phyloP scores from a whole-genome alignment of 2,113 vertebrate species.

The Cromileptes altivelis region DNA sequence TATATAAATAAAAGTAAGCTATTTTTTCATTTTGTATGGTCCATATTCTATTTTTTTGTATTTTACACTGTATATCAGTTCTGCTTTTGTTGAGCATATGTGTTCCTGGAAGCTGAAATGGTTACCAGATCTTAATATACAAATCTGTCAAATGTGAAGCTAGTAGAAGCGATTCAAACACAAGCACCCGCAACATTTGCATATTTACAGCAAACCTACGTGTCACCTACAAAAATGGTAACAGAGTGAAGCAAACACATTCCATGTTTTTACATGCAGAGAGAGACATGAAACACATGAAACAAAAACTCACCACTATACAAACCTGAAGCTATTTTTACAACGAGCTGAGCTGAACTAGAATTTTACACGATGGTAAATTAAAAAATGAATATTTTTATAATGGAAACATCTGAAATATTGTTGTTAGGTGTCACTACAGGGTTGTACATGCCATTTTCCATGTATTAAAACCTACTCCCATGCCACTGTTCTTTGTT shows the following conservation, averaged over 20 bases:
- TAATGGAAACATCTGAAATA: conserved; percentile 30
- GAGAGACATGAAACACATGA: conserved; percentile 52
- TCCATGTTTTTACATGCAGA: conserved; percentile 69
- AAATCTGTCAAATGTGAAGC: conserved; percentile 33
- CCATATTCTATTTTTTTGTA: conserved; percentile 12
- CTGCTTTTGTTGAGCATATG: conserved; percentile 9
- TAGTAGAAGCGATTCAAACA: conserved; percentile 48
- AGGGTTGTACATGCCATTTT: conserved; percentile 27
- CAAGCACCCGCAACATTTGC: conserved; percentile 47
- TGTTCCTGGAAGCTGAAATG: conserved; percentile 23
- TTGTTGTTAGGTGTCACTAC: conserved; percentile 6
- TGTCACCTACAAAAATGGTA: conserved; percentile 69
- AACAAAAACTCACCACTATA: conserved; percentile 40
- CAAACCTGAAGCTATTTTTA: conserved; percentile 28
- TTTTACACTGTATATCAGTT: conserved; percentile 3
- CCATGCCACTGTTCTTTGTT: neutral
- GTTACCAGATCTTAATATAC: conserved; percentile 18
- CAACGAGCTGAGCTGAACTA: conserved; percentile 29
- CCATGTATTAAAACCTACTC: neutral
- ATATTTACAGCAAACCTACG: conserved; percentile 60
- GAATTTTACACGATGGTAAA: conserved; percentile 17
- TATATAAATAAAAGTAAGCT: conserved; percentile 51
- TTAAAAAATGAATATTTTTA: neutral
- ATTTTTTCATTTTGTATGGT: conserved; percentile 29
- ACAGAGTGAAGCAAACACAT: conserved; percentile 51